A percentile compares a stretch with the other conserved stretches of the same genome.
Evolutionary conservation across 1,140 invertebrate species (phyloP).

Genomic region (Anoplophora glabripennis): DNA sequence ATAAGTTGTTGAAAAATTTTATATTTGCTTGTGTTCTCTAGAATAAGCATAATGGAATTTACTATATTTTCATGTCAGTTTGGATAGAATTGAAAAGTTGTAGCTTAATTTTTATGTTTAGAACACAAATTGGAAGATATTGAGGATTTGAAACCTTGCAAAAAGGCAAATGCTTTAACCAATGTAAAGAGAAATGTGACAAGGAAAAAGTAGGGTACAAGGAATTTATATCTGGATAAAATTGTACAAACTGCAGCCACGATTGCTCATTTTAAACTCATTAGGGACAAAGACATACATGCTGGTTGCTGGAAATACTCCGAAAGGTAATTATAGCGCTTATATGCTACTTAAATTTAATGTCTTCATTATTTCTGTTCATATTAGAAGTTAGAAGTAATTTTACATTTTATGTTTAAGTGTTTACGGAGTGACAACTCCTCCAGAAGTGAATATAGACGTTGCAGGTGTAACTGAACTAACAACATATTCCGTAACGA

Average conservation of each 20-base stretch:
- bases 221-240: conserved; percentile 32
- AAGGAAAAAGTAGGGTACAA: not conserved
- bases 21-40: no score
- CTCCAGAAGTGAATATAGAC: conserved; percentile 66
- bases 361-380: no score
- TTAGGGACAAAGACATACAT: conserved; percentile 30
- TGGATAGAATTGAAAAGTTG: no score
- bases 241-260: conserved; percentile 30
- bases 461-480: conserved; percentile 66
- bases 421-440: conserved; percentile 56
- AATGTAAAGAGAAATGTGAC: conserved; percentile 6
- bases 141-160: conserved; percentile 26
- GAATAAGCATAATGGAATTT: no score
- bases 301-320: conserved; percentile 42
- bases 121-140: no score
- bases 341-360: no score
- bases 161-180: not conserved
- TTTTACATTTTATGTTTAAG: conserved; percentile 49
- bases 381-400: no score
- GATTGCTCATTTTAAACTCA: conserved; percentile 29
- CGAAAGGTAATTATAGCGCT: no score
- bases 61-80: no score
- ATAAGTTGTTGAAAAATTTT: no score
- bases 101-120: no score
- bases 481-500: conserved; percentile 52